These are phyloP conservation scores for Melieria crassipennis DNA, from an alignment of 2,888 invertebrate genomes.

Conservation along the genomic window DNA sequence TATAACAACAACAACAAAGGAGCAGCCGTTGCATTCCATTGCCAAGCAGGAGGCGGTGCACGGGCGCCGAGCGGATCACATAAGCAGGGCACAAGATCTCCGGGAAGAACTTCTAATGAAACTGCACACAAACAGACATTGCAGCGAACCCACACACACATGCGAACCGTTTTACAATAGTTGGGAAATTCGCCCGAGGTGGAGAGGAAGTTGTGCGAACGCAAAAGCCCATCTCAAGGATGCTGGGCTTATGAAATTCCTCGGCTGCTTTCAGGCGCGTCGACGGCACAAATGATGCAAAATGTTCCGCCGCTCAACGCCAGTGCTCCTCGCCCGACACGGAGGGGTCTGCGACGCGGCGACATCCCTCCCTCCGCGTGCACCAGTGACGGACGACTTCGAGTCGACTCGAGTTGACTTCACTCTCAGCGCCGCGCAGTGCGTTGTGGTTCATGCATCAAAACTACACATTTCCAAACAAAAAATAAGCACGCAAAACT, in stretches of 20 bases:
- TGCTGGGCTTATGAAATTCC: neutral
- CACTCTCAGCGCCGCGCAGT: too few relatives aligned
- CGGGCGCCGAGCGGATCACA: neutral
- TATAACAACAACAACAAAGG: neutral
- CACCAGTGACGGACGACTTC: conserved; percentile 11
- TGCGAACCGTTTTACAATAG: conserved; percentile 3
- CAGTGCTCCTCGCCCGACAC: too few relatives aligned
- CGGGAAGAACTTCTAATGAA: conserved; percentile 46
- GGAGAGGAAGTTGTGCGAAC: too few relatives aligned
- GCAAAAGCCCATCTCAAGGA: conserved; percentile 10
- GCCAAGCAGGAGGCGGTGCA: neutral
- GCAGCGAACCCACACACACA: conserved; percentile 43
- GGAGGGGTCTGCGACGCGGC: too few relatives aligned
- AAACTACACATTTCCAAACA: too few relatives aligned
- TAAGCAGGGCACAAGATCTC: conserved; percentile 7
- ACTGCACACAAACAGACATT: conserved; percentile 45
- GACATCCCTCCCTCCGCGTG: neutral
- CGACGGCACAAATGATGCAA: too few relatives aligned
- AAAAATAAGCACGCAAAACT: neutral
- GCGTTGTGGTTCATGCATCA: too few relatives aligned
- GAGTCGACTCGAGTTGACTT: too few relatives aligned
- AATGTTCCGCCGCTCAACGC: too few relatives aligned
- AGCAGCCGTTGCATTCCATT: neutral
- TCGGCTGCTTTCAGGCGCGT: too few relatives aligned
- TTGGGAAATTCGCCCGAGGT: too few relatives aligned